Conservation (phyloP, 2,113 vertebrate genomes). For the Irena cyanogastra region DNA sequence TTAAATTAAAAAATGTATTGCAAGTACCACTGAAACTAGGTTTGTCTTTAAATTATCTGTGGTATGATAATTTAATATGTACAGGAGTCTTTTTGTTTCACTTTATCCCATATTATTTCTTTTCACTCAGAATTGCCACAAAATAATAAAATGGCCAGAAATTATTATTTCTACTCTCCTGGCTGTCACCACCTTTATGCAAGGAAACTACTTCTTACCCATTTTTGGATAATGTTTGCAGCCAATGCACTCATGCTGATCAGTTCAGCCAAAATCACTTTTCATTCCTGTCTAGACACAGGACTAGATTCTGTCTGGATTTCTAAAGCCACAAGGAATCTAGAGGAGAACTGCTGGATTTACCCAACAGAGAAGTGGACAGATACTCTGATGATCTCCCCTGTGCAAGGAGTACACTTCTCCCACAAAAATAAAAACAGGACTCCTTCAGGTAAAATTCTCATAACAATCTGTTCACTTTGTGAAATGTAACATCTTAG, state of each 20-base stretch:
- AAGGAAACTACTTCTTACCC: neutral
- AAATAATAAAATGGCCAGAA: neutral
- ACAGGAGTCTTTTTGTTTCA: neutral
- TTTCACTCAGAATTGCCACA: neutral
- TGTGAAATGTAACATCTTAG: neutral
- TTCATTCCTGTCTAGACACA: neutral
- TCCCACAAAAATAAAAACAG: neutral
- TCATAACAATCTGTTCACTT: neutral
- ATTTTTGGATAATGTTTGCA: neutral
- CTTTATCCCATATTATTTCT: neutral
- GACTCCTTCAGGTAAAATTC: neutral
- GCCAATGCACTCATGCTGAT: neutral
- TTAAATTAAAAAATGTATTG: neutral
- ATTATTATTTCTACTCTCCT: neutral
- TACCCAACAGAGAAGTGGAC: neutral
- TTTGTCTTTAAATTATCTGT: neutral
- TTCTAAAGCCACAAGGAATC: neutral
- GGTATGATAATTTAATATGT: neutral
- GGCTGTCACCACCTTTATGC: neutral
- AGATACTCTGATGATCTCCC: neutral
- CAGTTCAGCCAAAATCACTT: slow-evolving; percentile 15
- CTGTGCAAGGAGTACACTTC: neutral
- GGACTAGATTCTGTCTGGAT: neutral
- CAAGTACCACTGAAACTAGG: neutral
- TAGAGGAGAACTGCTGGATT: neutral